Evolutionary conservation across 2,797 vertebrate genomes (phyloP).

Genomic region (Chanos chanos): DNA sequence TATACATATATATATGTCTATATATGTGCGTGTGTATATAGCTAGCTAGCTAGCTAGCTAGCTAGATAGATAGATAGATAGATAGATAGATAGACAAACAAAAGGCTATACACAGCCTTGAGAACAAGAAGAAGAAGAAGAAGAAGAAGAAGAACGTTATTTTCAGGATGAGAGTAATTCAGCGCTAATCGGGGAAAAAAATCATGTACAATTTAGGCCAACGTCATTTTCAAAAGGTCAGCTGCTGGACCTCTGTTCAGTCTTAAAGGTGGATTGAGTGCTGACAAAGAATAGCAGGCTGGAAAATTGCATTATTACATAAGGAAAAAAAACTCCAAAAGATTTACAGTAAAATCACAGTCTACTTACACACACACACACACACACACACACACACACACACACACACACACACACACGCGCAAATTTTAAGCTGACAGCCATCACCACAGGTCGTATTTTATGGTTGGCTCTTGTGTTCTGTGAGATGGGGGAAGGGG

Average conservation of each 20-base stretch:
- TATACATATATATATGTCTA: too few species aligned
- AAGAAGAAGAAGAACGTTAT: too few species aligned
- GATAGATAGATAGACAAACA: too few species aligned
- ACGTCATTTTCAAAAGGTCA: not conserved
- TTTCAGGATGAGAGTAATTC: too few species aligned
- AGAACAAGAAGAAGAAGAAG: too few species aligned
- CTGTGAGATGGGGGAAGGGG: conserved; percentile 40
- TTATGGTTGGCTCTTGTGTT: conserved; percentile 41
- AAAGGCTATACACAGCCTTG: too few species aligned
- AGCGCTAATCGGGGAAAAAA: too few species aligned
- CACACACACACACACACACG: conserved; percentile 34
- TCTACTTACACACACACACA: conserved; percentile 34
- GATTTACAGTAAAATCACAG: conserved; percentile 43
- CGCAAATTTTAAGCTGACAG: conserved; percentile 33
- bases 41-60: too few species aligned
- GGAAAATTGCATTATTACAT: conserved; percentile 37
- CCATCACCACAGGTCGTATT: conserved; percentile 52
- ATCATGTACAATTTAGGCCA: conserved; percentile 3
- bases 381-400: conserved; percentile 21
- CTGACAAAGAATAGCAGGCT: conserved; percentile 44
- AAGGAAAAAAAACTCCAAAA: conserved; percentile 41
- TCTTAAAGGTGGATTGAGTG: not conserved
- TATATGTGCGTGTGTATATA: too few species aligned
- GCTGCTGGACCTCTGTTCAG: too few species aligned
- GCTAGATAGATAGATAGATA: too few species aligned